phyloP scores from a whole-genome alignment of 2,113 vertebrate species.

The Pseudonaja textilis region DNA sequence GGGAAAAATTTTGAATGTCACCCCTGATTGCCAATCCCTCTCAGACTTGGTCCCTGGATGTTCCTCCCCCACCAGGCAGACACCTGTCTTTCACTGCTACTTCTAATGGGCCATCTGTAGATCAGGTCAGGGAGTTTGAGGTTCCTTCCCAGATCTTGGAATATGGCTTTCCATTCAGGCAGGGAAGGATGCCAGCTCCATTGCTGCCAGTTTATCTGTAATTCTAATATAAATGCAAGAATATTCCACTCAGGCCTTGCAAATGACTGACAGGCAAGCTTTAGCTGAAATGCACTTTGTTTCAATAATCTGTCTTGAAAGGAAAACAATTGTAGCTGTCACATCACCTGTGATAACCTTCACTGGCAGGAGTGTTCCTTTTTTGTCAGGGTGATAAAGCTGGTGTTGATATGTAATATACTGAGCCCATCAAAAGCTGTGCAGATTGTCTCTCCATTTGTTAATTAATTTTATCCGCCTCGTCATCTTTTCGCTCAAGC shows the following conservation, averaged over 20 bases:
- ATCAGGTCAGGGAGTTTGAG: background rate
- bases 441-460: slow-evolving; percentile 31
- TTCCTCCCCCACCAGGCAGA: no score
- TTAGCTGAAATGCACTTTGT: slow-evolving; percentile 1
- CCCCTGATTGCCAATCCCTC: background rate
- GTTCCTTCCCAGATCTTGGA: background rate
- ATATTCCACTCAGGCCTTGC: background rate
- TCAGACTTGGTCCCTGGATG: background rate
- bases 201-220: background rate
- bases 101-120: background rate
- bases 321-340: slow-evolving; percentile 54
- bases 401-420: slow-evolving; percentile 25
- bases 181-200: background rate
- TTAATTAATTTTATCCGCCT: slow-evolving; percentile 65
- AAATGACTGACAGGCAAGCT: slow-evolving; percentile 49
- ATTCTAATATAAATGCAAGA: background rate
- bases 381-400: slow-evolving; percentile 44
- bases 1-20: no score
- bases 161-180: background rate
- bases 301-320: slow-evolving; percentile 41
- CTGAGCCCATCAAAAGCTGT: slow-evolving; percentile 8
- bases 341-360: slow-evolving; percentile 47
- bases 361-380: slow-evolving; percentile 26
- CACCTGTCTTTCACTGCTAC: background rate
- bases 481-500: slow-evolving; percentile 52